Evolutionary conservation across 1,140 invertebrate species (phyloP), one percentile per base, ranked within the genome.

Genomic region (Euwallacea fornicatus): DNA sequence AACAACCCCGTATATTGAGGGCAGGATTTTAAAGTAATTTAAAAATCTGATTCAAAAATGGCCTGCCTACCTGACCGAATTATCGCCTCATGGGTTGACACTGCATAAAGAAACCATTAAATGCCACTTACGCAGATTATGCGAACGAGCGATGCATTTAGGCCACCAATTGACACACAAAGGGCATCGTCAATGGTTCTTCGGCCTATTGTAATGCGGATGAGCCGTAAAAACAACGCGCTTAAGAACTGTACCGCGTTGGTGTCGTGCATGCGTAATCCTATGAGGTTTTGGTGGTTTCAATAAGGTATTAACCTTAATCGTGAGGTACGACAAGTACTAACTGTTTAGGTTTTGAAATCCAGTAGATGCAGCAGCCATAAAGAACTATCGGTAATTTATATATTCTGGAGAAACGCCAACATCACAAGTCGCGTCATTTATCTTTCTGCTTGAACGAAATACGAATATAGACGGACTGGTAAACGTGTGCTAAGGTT

Each of bases 81-180:
- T 33, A 33, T 33, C 21, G 21, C 21, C 21, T 33, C 21, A 33
- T 33, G 21, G 21, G 21, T 33, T 33, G 21, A 33, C 21, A 33
- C 21, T 33, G 21, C 21, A 33, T 33, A 33, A 33, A 33, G 21
- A 33, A 33, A 33, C 21, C 21, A 33, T 33, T 33, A 33, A 33
- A 33, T 33, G 21, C 21, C 21, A 33, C 21, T 33, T 33, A 33
- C 21, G 21, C 21, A 33, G 21, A 33, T 33, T 33, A 33, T 33
- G 21, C 21, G 21, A 33, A 33, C 21, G 21, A 33, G 21, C 21
- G 21, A 33, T 60, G 42, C n/a, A 61, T 61, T 61, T 41, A 61
- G 59, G 59, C 15, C 59, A 43, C n/a, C 59, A 61, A 61, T 61
- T 61, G 59, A 61, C 59, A 61, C 59, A 61, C 59, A 61, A 42